Evolutionary conservation across 2,797 vertebrate species (phyloP).

Genomic region (Oreonectes daqikongensis): DNA sequence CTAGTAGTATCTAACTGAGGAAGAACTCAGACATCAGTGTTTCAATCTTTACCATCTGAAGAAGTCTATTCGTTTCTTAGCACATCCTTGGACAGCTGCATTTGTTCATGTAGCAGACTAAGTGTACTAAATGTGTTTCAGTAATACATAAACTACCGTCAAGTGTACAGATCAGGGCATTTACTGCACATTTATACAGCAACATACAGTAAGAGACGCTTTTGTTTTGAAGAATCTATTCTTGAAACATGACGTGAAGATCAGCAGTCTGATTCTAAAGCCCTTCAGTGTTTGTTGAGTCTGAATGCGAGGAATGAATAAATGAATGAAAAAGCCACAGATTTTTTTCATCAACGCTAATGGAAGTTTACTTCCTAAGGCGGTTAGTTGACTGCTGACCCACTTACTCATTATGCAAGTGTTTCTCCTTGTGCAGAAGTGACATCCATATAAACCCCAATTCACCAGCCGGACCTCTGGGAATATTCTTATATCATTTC

Average conservation of each 20-base stretch:
- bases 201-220: neutral
- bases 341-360: conserved; percentile 35
- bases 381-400: conserved; percentile 39
- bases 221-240: neutral
- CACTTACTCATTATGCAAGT: conserved; percentile 51
- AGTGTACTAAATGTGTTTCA: no score
- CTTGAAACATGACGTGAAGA: neutral
- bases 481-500: conserved; percentile 42
- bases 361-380: conserved; percentile 36
- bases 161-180: no score
- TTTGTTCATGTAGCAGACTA: no score
- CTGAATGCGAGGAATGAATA: neutral
- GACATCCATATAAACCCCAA: conserved; percentile 47
- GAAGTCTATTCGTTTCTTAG: neutral
- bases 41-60: neutral
- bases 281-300: neutral
- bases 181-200: neutral
- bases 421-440: conserved; percentile 49
- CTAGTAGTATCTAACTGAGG: no score
- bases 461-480: conserved; percentile 12
- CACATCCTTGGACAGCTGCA: neutral
- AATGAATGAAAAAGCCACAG: conserved; percentile 26
- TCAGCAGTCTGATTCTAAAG: neutral
- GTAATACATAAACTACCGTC: no score
- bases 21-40: no score